These are phyloP conservation scores for Mionectes macconnelli DNA, from an alignment of 2,113 vertebrate species.

Conservation along the genomic window DNA sequence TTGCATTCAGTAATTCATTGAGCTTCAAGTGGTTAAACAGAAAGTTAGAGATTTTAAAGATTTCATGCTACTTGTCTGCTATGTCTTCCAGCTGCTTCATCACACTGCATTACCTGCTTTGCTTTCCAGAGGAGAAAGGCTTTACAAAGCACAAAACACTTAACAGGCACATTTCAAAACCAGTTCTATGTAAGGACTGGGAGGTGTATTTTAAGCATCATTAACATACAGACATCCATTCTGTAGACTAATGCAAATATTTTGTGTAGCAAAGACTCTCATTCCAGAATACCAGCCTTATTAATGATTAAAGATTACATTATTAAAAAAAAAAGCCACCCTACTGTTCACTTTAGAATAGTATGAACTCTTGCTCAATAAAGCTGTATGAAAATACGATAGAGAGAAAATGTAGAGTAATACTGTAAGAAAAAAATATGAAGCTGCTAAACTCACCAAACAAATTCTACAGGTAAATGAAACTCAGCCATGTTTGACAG, in stretches of 20 bases:
- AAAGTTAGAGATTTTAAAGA: neutral
- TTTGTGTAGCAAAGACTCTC: neutral
- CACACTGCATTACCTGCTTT: neutral
- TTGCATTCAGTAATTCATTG: neutral
- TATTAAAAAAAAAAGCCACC: neutral
- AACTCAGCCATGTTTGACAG: conserved; percentile 11
- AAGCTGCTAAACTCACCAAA: neutral
- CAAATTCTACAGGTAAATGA: conserved; percentile 14
- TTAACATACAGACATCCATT: neutral
- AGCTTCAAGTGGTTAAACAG: neutral
- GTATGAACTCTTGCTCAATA: neutral
- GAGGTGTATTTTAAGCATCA: neutral
- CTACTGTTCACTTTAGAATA: neutral
- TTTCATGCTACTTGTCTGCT: neutral
- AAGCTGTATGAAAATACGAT: neutral
- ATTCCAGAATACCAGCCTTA: neutral
- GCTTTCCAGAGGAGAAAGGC: neutral
- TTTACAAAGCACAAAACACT: neutral
- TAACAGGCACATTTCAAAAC: neutral
- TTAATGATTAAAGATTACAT: neutral
- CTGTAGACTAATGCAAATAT: neutral
- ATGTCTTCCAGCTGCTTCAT: neutral
- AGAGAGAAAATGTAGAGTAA: neutral
- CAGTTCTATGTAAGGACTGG: neutral
- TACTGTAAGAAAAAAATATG: neutral